A percentile compares a stretch with the other conserved stretches of the same genome.
Conservation (phyloP, 1,140 invertebrate species). For the Vollenhovia emeryi region DNA sequence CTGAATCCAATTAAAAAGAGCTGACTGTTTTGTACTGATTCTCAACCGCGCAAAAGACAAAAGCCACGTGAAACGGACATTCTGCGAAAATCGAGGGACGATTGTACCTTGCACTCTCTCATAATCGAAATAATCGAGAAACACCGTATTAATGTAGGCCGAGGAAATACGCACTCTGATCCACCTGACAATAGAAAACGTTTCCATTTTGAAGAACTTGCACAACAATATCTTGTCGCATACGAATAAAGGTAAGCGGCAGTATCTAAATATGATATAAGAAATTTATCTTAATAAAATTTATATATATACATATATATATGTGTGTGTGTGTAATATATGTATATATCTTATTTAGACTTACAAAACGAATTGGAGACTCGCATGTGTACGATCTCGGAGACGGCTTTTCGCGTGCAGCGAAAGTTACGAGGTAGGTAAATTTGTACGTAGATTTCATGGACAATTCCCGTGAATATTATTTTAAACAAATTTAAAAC, state of each 20-base stretch:
- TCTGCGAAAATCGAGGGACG: too few relatives aligned
- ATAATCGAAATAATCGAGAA: conserved; percentile 14
- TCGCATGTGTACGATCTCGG: conserved; percentile 79
- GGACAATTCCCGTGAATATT: not conserved
- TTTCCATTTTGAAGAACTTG: conserved; percentile 85
- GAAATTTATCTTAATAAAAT: too few relatives aligned
- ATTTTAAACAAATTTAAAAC: too few relatives aligned
- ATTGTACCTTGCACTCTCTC: not conserved
- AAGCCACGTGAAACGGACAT: too few relatives aligned
- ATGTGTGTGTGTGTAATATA: conserved; percentile 15
- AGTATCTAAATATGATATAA: conserved; percentile 1
- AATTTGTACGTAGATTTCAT: conserved; percentile 16
- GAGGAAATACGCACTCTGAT: conserved; percentile 85
- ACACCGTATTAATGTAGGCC: conserved; percentile 79
- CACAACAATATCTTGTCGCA: conserved; percentile 87
- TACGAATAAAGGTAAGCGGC: conserved; percentile 84
- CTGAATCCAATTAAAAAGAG: too few relatives aligned
- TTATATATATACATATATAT: conserved; percentile 27
- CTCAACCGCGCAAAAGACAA: too few relatives aligned
- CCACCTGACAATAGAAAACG: conserved; percentile 84
- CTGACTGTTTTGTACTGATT: too few relatives aligned
- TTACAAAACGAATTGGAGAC: conserved; percentile 86
- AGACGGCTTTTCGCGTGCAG: conserved; percentile 79
- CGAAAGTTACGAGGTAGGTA: conserved; percentile 80
- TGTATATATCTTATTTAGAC: conserved; percentile 80